A percentile compares a stretch with the other conserved stretches of the same genome.
Evolutionary conservation across 2,888 invertebrate genomes (phyloP).

Genomic region (Cataglyphis livida): DNA sequence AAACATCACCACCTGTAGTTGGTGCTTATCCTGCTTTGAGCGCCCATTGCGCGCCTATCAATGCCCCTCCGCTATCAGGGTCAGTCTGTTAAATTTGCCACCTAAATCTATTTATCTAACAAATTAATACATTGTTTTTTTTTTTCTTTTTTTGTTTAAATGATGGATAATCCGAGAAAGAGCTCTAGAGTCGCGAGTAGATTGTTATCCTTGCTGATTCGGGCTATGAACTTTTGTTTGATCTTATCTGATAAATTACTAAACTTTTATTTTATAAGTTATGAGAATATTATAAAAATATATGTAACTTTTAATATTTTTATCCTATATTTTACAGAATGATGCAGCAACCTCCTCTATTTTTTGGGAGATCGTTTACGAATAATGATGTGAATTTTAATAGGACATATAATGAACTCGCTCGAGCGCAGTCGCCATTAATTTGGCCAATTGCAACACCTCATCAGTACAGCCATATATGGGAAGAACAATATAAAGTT

Average conservation of each 20-base stretch:
- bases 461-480: constrained; percentile 74
- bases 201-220: constrained; percentile 80
- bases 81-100: constrained; percentile 59
- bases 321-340: constrained; percentile 70
- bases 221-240: constrained; percentile 80
- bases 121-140: neutral
- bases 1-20: constrained; percentile 81
- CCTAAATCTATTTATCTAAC: neutral
- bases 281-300: neutral
- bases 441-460: constrained; percentile 76
- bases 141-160: constrained; percentile 53
- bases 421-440: constrained; percentile 80
- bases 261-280: constrained; percentile 10
- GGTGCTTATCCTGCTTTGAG: constrained; percentile 81
- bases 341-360: constrained; percentile 79
- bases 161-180: constrained; percentile 81
- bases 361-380: constrained; percentile 78
- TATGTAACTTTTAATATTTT: constrained; percentile 9
- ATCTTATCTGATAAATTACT: constrained; percentile 82
- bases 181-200: constrained; percentile 82
- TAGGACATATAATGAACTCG: constrained; percentile 79
- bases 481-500: constrained; percentile 79
- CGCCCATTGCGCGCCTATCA: constrained; percentile 79
- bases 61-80: constrained; percentile 77
- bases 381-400: constrained; percentile 78